Conservation (phyloP, 1,140 invertebrate genomes). For the Trichonephila clavipes region DNA sequence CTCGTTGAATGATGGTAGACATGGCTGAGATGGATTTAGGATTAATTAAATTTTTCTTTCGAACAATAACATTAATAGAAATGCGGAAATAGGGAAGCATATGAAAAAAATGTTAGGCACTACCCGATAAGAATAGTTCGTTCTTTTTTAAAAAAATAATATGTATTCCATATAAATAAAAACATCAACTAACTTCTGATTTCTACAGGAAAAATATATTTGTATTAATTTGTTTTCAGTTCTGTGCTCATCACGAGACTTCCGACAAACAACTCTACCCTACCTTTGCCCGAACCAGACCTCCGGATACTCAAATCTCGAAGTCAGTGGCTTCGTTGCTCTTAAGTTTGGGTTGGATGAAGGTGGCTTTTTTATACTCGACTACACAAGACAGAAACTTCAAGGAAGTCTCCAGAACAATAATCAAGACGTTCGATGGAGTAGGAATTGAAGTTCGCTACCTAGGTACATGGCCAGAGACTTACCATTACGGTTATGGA, state of each 20-base stretch:
- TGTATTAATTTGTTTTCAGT: constrained; percentile 84
- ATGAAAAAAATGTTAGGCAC: no score
- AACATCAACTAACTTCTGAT: no score
- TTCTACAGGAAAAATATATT: not conserved
- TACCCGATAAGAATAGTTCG: no score
- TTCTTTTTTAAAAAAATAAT: no score
- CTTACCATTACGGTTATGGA: constrained; percentile 87
- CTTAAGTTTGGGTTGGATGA: constrained; percentile 85
- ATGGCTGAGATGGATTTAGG: no score
- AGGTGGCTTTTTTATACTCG: constrained; percentile 86
- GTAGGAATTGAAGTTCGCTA: constrained; percentile 87
- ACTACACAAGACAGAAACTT: constrained; percentile 87
- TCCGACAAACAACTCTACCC: constrained; percentile 93
- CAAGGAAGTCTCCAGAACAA: constrained; percentile 87
- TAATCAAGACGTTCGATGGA: constrained; percentile 85
- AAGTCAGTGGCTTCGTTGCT: constrained; percentile 92
- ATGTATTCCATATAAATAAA: not conserved
- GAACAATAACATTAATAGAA: no score
- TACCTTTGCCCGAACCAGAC: constrained; percentile 95
- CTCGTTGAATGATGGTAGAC: no score
- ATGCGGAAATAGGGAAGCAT: no score
- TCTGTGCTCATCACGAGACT: constrained; percentile 91
- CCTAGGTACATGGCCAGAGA: constrained; percentile 87
- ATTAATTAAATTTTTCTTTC: no score
- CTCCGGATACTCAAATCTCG: constrained; percentile 95